These are phyloP conservation scores for Nyctibius bracteatus DNA, from an alignment of 2,113 vertebrate genomes.

Conservation along the genomic window DNA sequence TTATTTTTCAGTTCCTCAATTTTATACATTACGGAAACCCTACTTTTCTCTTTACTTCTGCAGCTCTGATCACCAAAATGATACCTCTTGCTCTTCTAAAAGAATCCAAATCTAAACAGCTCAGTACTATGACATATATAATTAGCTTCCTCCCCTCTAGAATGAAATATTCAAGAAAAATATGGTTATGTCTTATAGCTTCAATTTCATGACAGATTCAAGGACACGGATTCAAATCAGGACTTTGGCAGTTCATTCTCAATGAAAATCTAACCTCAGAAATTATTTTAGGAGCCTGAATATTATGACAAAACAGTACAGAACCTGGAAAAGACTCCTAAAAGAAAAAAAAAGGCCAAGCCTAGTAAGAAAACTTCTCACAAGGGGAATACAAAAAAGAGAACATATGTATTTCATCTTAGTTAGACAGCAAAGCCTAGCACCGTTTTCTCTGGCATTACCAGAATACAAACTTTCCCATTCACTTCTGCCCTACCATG, in stretches of 20 bases:
- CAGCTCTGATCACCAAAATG: not conserved
- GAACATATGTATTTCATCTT: not conserved
- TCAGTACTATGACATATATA: not conserved
- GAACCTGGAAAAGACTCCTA: not conserved
- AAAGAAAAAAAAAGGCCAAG: not conserved
- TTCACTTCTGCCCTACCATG: not conserved
- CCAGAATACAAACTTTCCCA: not conserved
- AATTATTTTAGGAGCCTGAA: not conserved
- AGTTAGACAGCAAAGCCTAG: not conserved
- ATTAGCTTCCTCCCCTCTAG: not conserved
- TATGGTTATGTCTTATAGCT: not conserved
- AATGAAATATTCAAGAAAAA: constrained; percentile 1
- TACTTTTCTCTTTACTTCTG: constrained; percentile 6
- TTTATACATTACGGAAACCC: constrained; percentile 4
- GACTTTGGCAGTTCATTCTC: not conserved
- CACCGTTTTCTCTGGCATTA: not conserved
- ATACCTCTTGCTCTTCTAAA: not conserved
- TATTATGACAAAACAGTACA: not conserved
- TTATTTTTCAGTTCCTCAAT: constrained; percentile 17
- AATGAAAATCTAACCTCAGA: not conserved
- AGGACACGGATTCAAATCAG: not conserved
- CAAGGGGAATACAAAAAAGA: not conserved
- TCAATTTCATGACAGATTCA: not conserved
- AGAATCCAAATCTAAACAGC: not conserved
- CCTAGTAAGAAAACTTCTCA: not conserved